Percentiles rank a stretch among this genome's conserved stretches.
Evolutionary conservation across 1,140 invertebrate species (phyloP).

Genomic region (Penaeus japonicus): DNA sequence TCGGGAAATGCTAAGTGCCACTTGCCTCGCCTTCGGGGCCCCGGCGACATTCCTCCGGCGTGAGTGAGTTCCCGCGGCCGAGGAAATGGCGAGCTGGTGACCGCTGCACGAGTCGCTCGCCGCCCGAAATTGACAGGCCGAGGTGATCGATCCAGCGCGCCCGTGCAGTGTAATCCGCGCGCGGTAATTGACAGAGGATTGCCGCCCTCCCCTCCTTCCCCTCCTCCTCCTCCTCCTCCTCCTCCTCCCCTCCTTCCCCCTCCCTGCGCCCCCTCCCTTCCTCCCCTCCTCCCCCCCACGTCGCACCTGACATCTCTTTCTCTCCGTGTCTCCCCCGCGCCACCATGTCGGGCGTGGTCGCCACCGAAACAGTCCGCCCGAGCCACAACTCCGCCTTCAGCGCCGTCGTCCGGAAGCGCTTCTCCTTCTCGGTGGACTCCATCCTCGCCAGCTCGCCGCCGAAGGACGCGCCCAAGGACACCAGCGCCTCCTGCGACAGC

Average conservation of each 20-base stretch:
- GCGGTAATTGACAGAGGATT: not conserved
- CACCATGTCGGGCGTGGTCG: slow-evolving; percentile 32
- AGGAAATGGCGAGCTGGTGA: no score
- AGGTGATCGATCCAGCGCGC: no score
- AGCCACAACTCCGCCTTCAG: slow-evolving; percentile 57
- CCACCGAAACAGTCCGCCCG: slow-evolving; percentile 37
- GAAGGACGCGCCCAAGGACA: not conserved
- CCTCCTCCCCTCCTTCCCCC: not conserved
- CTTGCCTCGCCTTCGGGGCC: not conserved
- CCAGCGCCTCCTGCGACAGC: not conserved
- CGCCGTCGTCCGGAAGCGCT: slow-evolving; percentile 45
- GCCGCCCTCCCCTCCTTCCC: not conserved
- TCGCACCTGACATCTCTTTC: not conserved
- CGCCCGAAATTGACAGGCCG: no score
- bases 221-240: not conserved
- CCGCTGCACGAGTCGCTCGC: no score
- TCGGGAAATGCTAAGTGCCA: slow-evolving; percentile 28
- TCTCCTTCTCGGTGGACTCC: slow-evolving; percentile 39
- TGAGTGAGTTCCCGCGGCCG: no score
- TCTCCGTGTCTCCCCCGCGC: not conserved
- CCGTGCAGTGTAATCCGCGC: no score
- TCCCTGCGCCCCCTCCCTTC: no score
- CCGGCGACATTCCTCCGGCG: no score
- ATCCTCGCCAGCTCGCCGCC: slow-evolving; percentile 17
- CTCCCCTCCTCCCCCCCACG: not conserved